A percentile compares a stretch with the other conserved stretches of the same genome.
phyloP scores from a whole-genome alignment of 2,888 invertebrate genomes.

The Ophioninae sp. region DNA sequence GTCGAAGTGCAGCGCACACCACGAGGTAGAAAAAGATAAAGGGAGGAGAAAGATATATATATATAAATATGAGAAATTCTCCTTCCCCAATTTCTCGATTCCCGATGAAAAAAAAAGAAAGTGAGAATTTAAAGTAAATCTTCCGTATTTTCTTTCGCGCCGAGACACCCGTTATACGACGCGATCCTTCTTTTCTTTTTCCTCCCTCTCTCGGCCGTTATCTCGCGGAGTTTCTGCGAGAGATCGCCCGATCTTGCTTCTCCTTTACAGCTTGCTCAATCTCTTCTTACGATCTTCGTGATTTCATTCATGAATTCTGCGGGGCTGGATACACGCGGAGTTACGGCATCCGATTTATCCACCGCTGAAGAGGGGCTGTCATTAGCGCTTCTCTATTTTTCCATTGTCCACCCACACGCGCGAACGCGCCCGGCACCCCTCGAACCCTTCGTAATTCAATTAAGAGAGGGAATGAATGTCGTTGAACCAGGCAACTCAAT shows the following conservation, averaged over 20 bases:
- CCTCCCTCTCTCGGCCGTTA: constrained; percentile 1
- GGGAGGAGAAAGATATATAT: neutral
- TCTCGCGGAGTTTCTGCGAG: constrained; percentile 9
- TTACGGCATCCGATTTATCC: neutral
- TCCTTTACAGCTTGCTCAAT: constrained; percentile 29
- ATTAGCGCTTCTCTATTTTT: constrained; percentile 19
- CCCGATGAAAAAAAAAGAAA: constrained; percentile 22
- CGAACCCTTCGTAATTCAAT: constrained; percentile 50
- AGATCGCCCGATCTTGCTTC: neutral
- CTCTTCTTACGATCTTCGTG: constrained; percentile 46
- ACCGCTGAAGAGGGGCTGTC: neutral
- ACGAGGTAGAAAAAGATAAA: constrained; percentile 15
- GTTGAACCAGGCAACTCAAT: constrained; percentile 58
- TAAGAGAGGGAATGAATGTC: constrained; percentile 54
- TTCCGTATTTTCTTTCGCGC: neutral
- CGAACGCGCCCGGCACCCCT: neutral
- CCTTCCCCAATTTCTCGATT: constrained; percentile 34
- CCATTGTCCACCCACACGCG: constrained; percentile 58
- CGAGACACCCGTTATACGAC: constrained; percentile 36
- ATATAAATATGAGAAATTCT: neutral
- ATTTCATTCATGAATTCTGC: constrained; percentile 68
- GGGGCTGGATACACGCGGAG: neutral
- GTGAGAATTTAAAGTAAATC: constrained; percentile 30
- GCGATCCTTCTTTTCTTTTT: neutral
- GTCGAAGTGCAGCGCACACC: neutral